Conservation (phyloP, 2,797 vertebrate species). For the Smutsia temminckii region DNA sequence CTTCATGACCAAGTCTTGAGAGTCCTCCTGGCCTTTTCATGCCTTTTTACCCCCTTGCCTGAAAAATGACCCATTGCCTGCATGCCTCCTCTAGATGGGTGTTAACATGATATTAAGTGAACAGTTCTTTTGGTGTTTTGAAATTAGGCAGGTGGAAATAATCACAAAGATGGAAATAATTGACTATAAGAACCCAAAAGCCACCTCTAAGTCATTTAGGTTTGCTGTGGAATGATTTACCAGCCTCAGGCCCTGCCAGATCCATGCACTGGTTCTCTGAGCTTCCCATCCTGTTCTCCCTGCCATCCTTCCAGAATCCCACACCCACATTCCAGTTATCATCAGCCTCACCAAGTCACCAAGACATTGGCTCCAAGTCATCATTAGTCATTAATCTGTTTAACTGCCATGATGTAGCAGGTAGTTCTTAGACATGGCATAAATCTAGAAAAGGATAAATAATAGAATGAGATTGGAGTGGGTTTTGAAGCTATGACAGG, state of each 20-base stretch:
- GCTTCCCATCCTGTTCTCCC: background rate
- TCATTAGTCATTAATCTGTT: background rate
- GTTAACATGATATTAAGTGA: background rate
- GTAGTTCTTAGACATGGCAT: background rate
- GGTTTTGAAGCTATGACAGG: background rate
- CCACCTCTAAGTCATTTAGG: background rate
- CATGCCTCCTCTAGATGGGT: background rate
- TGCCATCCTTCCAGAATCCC: background rate
- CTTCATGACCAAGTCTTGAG: background rate
- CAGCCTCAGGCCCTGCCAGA: background rate
- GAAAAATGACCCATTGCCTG: background rate
- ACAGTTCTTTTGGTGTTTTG: slow-evolving; percentile 11
- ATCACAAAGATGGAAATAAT: background rate
- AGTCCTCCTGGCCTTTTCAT: background rate
- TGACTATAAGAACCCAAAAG: background rate
- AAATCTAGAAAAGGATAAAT: background rate
- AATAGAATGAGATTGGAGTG: background rate
- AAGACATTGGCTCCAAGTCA: background rate
- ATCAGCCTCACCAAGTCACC: background rate
- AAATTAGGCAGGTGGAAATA: background rate
- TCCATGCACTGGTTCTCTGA: background rate
- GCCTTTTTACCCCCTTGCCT: background rate
- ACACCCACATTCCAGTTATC: background rate
- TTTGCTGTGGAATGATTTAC: background rate
- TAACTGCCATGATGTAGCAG: background rate